Conservation (phyloP, 2,797 vertebrate species). For the Cetoscarus ocellatus region DNA sequence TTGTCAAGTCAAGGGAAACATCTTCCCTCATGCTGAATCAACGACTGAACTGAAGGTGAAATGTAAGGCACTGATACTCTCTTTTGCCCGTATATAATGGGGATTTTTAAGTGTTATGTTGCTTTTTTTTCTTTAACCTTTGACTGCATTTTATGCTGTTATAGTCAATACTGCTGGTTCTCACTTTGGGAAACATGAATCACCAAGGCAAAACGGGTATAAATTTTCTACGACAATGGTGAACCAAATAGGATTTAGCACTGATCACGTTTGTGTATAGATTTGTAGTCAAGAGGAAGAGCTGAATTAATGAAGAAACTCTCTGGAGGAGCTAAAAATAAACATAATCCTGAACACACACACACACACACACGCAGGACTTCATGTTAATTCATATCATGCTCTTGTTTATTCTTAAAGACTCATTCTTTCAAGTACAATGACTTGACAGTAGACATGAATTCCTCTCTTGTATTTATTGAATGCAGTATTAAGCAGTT, state of each 20-base stretch:
- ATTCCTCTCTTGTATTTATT: constrained; percentile 75
- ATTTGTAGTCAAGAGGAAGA: constrained; percentile 74
- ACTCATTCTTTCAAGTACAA: constrained; percentile 66
- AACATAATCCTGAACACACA: constrained; percentile 66
- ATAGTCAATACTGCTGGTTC: constrained; percentile 56
- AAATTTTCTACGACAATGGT: constrained; percentile 71
- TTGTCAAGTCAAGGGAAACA: constrained; percentile 39
- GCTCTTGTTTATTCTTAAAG: constrained; percentile 61
- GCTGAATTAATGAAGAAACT: constrained; percentile 69
- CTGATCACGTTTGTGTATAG: constrained; percentile 73
- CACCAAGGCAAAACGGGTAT: constrained; percentile 79
- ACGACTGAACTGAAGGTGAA: constrained; percentile 52
- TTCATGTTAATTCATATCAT: constrained; percentile 67
- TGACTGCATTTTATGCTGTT: constrained; percentile 46
- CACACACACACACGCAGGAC: constrained; percentile 47
- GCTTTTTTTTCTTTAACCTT: constrained; percentile 13
- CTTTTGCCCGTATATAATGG: constrained; percentile 55
- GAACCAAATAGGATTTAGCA: constrained; percentile 77
- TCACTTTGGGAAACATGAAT: constrained; percentile 54
- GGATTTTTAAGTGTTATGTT: constrained; percentile 37
- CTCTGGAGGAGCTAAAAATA: constrained; percentile 76
- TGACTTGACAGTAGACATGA: constrained; percentile 61
- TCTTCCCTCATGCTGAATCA: constrained; percentile 32
- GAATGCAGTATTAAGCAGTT: constrained; percentile 66
- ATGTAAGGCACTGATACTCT: constrained; percentile 64